phyloP scores from a whole-genome alignment of 2,113 vertebrate species.

The Eptesicus fuscus region DNA sequence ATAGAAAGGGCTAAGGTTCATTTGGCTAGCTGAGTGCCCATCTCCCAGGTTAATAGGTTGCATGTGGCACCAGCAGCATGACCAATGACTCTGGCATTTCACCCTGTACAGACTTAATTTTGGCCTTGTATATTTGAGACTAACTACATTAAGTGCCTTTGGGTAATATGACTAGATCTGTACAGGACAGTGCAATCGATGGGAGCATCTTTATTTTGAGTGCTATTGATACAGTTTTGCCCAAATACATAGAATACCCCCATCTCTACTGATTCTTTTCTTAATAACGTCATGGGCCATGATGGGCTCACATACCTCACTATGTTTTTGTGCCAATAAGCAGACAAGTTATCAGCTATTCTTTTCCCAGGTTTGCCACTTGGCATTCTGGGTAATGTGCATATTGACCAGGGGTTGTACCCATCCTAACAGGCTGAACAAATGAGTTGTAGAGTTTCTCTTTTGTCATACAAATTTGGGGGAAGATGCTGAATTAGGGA shows the following conservation, averaged over 20 bases:
- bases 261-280: background rate
- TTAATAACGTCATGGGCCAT: background rate
- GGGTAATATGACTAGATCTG: background rate
- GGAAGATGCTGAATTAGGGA: background rate
- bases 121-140: background rate
- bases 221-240: background rate
- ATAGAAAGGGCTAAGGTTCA: background rate
- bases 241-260: background rate
- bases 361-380: background rate
- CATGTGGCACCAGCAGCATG: background rate
- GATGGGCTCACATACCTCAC: background rate
- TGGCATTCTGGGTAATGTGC: conserved; percentile 23
- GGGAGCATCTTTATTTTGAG: background rate
- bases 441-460: background rate
- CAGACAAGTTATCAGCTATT: conserved; percentile 7
- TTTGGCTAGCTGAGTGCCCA: background rate
- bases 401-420: background rate
- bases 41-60: background rate
- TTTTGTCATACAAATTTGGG: background rate
- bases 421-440: background rate
- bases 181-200: background rate
- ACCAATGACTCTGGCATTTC: background rate
- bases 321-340: background rate
- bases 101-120: background rate
- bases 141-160: background rate